These are phyloP conservation scores for Litoditis marina DNA, from an alignment of 2,888 invertebrate genomes.

Conservation along the genomic window DNA sequence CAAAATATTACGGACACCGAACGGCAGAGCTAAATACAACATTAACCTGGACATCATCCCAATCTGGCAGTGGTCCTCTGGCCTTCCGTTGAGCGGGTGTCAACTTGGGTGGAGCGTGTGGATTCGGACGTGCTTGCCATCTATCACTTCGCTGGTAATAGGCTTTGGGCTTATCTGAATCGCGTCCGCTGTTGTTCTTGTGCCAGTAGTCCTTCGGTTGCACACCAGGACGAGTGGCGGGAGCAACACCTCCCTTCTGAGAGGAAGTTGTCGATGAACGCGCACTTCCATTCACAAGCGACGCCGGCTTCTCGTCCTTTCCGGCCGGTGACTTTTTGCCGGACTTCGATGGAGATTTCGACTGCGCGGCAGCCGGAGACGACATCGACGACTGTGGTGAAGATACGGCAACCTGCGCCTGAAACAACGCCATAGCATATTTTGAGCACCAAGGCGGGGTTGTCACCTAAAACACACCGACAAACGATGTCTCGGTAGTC, in stretches of 20 bases:
- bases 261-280: slow-evolving; percentile 10
- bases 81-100: slow-evolving; percentile 51
- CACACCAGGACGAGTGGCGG: background rate
- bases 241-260: slow-evolving; percentile 2
- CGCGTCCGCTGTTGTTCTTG: slow-evolving; percentile 22
- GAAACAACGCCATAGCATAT: too few relatives aligned
- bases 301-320: slow-evolving; percentile 17
- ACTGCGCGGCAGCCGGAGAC: slow-evolving; percentile 8
- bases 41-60: slow-evolving; percentile 54
- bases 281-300: slow-evolving; percentile 7
- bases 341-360: slow-evolving; percentile 1
- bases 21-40: too few relatives aligned
- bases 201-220: slow-evolving; percentile 33
- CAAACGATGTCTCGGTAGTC: too few relatives aligned
- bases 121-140: slow-evolving; percentile 33
- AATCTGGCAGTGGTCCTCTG: slow-evolving; percentile 59
- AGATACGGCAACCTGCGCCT: slow-evolving; percentile 2
- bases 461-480: too few relatives aligned
- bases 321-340: background rate
- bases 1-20: too few relatives aligned
- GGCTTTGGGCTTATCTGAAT: slow-evolving; percentile 23
- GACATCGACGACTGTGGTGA: slow-evolving; percentile 20
- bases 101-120: slow-evolving; percentile 54
- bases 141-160: slow-evolving; percentile 36
- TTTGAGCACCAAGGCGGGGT: too few relatives aligned